A percentile compares a stretch with the other conserved stretches of the same genome.
Evolutionary conservation across 2,797 vertebrate genomes (phyloP).

Genomic region (Neosalanx taihuensis): DNA sequence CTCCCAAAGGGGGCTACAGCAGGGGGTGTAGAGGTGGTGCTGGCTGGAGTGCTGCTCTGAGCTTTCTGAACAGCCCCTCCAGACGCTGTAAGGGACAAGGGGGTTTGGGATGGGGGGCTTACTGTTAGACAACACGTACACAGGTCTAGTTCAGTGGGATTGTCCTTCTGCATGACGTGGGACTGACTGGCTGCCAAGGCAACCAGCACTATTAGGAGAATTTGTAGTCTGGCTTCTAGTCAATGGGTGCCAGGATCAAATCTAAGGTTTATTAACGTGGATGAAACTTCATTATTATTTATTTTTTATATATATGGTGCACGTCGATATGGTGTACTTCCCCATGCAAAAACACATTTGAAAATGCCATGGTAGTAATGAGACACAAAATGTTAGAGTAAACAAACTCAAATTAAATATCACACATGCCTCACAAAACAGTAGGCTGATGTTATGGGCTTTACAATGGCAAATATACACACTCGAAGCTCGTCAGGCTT

Average conservation of each 20-base stretch:
- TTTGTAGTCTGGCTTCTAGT: background rate
- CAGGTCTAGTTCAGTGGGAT: background rate
- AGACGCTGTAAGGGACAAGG: slow-evolving; percentile 86
- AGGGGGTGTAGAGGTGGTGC: slow-evolving; percentile 66
- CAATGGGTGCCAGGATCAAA: background rate
- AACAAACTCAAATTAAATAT: background rate
- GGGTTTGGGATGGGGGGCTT: slow-evolving; percentile 58
- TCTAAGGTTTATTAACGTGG: background rate
- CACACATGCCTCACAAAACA: slow-evolving; percentile 7
- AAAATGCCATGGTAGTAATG: slow-evolving; percentile 5
- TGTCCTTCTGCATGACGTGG: background rate
- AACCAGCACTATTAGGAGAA: background rate
- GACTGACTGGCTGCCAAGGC: background rate
- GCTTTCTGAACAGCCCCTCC: slow-evolving; percentile 82
- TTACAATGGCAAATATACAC: too few relatives aligned
- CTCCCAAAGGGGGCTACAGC: slow-evolving; percentile 66
- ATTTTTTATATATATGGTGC: background rate
- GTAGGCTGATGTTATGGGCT: too few relatives aligned
- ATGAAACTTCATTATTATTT: background rate
- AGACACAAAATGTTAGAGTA: background rate
- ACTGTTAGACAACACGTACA: slow-evolving; percentile 60
- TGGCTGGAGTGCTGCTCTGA: slow-evolving; percentile 77
- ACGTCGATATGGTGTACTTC: background rate
- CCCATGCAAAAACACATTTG: slow-evolving; percentile 7
- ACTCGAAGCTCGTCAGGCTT: too few relatives aligned